Base-by-base conservation (phyloP, 2,113 vertebrate genomes). In the Copsychus sechellarum region DNA sequence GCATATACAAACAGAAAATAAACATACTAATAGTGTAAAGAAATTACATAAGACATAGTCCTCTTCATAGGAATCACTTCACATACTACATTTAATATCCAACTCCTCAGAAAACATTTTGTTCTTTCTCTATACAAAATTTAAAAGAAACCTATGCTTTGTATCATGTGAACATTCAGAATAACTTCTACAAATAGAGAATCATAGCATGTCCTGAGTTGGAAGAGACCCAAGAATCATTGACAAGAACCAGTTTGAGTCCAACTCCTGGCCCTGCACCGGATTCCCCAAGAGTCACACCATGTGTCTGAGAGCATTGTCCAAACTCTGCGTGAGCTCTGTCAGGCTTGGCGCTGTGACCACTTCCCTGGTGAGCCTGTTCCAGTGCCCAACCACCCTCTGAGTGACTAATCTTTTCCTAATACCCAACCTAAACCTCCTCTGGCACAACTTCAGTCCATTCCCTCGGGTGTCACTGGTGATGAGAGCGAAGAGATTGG, bases 251-350 rank as follows among this genome's bases (percentile, higher is more conserved):
- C 45, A 51, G 40, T 40, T 5, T 1, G 28, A 81, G 19, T 45
- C 33, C 60, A 66, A 1, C 60, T 74, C 38, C 33, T 25, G 24
- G 8, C 28, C 7, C 7, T 38, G 5, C n/a, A 60, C 38, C 40
- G 28, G 23, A 67, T 6, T 19, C 24, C 4, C n/a, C n/a, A 60
- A 7, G 17, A 47, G 17, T 47, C 38, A 60, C 21, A 47, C 17
- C 14, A 1, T 18, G n/a, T 15, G 17, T 40, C 53, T 61, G 40
- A 67, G 45, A 38, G 17, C 14, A 29, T 14, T 74, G 38, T 53
- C n/a, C 45, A 40, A 73, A 45, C 7, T 4, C 45, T 34, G 26
- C 0, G 0, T 42, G 42, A 78, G 24, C 42, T 73, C 43, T 7
- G n/a, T 6, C 38, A 74, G 38, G n/a, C n/a, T 70, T 66, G 43